phyloP scores from a whole-genome alignment of 2,113 vertebrate species.

The Hoplias malabaricus region DNA sequence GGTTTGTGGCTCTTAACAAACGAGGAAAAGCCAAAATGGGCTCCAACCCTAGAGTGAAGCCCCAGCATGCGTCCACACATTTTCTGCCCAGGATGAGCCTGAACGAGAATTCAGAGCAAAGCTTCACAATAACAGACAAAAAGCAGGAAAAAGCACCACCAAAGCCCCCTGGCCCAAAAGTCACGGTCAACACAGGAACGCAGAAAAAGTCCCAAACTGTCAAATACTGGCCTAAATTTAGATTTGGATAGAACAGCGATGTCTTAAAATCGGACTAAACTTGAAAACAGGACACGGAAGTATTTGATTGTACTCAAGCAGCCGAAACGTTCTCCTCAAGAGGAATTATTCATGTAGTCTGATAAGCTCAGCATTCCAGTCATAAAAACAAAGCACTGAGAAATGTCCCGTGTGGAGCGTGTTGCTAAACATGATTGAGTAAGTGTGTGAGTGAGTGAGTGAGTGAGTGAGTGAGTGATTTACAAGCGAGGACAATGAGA shows the following conservation, averaged over 20 bases:
- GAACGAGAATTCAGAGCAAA: conserved; percentile 68
- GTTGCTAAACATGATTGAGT: too few relatives aligned
- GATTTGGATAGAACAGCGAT: conserved; percentile 80
- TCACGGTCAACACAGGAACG: conserved; percentile 19
- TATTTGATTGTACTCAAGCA: conserved; percentile 23
- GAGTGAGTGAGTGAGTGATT: too few relatives aligned
- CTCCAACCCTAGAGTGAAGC: conserved; percentile 87
- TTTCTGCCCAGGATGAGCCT: conserved; percentile 87
- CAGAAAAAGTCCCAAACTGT: conserved; percentile 69
- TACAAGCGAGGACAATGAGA: too few relatives aligned
- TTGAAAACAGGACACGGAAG: conserved; percentile 15
- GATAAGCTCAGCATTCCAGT: conserved; percentile 60
- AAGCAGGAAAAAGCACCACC: conserved; percentile 63
- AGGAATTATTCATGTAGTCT: not conserved
- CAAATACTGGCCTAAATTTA: conserved; percentile 93
- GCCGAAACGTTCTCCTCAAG: not conserved
- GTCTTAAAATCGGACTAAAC: conserved; percentile 6
- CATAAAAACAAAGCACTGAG: too few relatives aligned
- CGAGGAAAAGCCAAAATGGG: conserved; percentile 94
- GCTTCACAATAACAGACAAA: conserved; percentile 83
- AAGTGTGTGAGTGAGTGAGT: too few relatives aligned
- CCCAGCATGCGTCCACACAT: conserved; percentile 94
- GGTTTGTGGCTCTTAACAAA: conserved; percentile 97
- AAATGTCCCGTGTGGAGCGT: too few relatives aligned
- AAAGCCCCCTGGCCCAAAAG: conserved; percentile 62